Conservation (phyloP, 2,113 vertebrate genomes). For the Erythrocercus mccallii region DNA sequence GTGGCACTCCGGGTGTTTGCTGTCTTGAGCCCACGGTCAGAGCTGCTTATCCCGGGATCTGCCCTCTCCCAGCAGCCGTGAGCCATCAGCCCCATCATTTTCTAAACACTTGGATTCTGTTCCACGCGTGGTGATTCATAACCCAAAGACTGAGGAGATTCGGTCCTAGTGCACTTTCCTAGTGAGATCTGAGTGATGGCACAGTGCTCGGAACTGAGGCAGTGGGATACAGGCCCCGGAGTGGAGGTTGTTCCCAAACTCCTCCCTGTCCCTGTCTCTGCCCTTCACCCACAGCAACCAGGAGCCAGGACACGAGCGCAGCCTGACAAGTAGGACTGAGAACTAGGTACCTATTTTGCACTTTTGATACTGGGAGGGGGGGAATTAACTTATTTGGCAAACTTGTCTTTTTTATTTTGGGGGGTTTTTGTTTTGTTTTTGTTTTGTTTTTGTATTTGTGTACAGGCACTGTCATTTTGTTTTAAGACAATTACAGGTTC, state of each 20-base stretch:
- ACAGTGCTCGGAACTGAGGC: neutral
- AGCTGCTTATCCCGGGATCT: fast-evolving
- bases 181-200: neutral
- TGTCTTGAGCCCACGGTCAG: neutral
- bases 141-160: neutral
- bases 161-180: neutral
- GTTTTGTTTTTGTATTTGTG: slow-evolving; percentile 69
- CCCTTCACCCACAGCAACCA: neutral
- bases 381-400: slow-evolving; percentile 78
- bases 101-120: neutral
- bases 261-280: neutral
- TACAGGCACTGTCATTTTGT: slow-evolving; percentile 69
- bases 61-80: neutral
- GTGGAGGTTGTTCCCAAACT: neutral
- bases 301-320: neutral
- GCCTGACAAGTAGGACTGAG: slow-evolving; percentile 36
- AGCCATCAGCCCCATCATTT: neutral
- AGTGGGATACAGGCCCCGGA: neutral
- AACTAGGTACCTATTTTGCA: slow-evolving; percentile 74
- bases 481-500: slow-evolving; percentile 60
- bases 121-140: fast-evolving
- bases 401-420: slow-evolving; percentile 48
- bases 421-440: neutral
- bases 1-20: neutral
- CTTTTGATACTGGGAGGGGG: slow-evolving; percentile 74